A percentile compares a stretch with the other conserved stretches of the same genome.
phyloP scores from a whole-genome alignment of 2,113 vertebrate species.

The Motacilla alba region DNA sequence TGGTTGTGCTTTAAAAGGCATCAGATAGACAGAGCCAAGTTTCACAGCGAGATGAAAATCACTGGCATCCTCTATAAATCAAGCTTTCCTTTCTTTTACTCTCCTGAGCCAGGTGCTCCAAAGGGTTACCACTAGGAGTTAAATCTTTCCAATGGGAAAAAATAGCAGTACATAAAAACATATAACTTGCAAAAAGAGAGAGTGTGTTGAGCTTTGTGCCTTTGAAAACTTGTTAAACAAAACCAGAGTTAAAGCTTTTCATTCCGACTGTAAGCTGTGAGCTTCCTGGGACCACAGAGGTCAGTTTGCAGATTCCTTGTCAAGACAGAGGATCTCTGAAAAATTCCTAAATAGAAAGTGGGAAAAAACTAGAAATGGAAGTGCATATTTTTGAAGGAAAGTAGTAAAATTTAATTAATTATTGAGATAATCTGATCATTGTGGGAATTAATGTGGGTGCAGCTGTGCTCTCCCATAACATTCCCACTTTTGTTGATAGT shows the following conservation, averaged over 20 bases:
- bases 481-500: not conserved
- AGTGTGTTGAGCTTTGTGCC: not conserved
- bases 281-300: not conserved
- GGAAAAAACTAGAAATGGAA: not conserved
- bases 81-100: constrained; percentile 21
- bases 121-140: not conserved
- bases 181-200: not conserved
- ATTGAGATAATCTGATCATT: not conserved
- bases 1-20: constrained; percentile 57
- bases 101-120: not conserved
- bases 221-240: not conserved
- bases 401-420: not conserved
- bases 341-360: not conserved
- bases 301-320: not conserved
- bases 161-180: not conserved
- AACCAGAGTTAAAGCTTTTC: not conserved
- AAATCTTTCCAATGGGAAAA: not conserved
- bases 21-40: constrained; percentile 31
- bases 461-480: rapidly evolving
- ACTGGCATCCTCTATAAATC: constrained; percentile 37
- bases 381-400: not conserved
- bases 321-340: not conserved
- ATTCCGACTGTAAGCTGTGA: not conserved
- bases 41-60: constrained; percentile 36
- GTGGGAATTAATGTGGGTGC: not conserved